A percentile compares a stretch with the other conserved stretches of the same genome.
phyloP scores from a whole-genome alignment of 2,888 invertebrate genomes.

The Tetrapedia diversipes region DNA sequence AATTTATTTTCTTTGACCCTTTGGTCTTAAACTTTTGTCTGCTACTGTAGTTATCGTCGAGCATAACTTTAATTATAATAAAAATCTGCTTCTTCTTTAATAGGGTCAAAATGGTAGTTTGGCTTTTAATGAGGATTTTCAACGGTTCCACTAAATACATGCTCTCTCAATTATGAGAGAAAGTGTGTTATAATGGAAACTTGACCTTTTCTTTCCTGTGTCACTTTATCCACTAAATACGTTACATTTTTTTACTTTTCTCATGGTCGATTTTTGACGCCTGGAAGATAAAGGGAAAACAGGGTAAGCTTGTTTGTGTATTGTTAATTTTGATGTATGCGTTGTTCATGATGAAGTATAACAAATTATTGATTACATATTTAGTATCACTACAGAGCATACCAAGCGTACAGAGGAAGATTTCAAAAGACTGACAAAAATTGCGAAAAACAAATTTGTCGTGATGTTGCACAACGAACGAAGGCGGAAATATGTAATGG shows the following conservation, averaged over 20 bases:
- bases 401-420: not conserved
- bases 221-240: slow-evolving; percentile 6
- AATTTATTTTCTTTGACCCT: too few species aligned
- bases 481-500: slow-evolving; percentile 48
- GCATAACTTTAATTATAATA: slow-evolving; percentile 28
- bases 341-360: not conserved
- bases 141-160: slow-evolving; percentile 32
- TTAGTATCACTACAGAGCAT: too few species aligned
- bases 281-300: too few species aligned
- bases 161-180: slow-evolving; percentile 55
- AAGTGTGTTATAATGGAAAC: slow-evolving; percentile 50
- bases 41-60: not conserved
- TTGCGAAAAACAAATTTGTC: not conserved
- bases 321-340: too few species aligned
- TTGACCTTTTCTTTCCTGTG: slow-evolving; percentile 38
- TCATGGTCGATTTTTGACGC: not conserved
- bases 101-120: slow-evolving; percentile 18
- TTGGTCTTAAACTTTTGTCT: too few species aligned
- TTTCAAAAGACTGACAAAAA: slow-evolving; percentile 13
- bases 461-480: slow-evolving; percentile 11
- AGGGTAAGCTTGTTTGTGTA: too few species aligned
- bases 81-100: slow-evolving; percentile 31
- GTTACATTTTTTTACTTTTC: not conserved
- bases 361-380: too few species aligned
- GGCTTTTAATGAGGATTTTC: slow-evolving; percentile 45